Conservation (phyloP, 2,113 vertebrate genomes). For the Toxotes chatareus region DNA sequence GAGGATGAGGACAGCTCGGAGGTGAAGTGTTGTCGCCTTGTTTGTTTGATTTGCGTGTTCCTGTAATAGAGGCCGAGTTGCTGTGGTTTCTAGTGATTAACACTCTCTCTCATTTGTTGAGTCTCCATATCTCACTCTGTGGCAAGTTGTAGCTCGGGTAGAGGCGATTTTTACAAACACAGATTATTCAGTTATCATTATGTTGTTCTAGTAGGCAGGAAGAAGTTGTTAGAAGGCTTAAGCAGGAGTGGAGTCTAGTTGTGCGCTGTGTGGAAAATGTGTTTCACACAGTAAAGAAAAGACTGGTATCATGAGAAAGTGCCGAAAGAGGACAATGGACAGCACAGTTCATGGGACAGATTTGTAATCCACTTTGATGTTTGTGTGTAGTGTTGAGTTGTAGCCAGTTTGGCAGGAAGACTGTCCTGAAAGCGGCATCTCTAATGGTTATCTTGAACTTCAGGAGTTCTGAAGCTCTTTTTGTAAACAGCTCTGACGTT, state of each 20-base stretch:
- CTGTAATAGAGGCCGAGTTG: conserved; percentile 33
- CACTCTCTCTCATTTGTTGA: not conserved
- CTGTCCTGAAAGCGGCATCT: conserved; percentile 18
- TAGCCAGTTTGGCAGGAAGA: not conserved
- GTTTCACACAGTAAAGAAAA: conserved; percentile 1
- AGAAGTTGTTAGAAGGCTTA: not conserved
- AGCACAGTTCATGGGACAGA: conserved; percentile 23
- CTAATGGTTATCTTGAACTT: not conserved
- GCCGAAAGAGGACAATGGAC: conserved; percentile 7
- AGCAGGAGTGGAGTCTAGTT: not conserved
- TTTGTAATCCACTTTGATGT: conserved; percentile 27
- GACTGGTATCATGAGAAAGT: not conserved
- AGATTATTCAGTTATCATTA: not conserved
- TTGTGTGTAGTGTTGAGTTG: not conserved
- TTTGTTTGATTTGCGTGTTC: conserved; percentile 62
- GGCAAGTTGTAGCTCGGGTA: not conserved
- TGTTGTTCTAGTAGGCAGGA: not conserved
- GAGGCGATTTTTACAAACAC: not conserved
- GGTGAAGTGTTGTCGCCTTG: conserved; percentile 65
- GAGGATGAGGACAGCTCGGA: conserved; percentile 78
- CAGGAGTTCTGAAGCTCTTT: not conserved
- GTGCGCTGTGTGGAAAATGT: not conserved
- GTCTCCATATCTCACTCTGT: not conserved
- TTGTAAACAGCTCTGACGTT: not conserved
- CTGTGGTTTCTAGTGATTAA: conserved; percentile 38